Percentiles rank a stretch among this genome's conserved stretches.
Evolutionary conservation across 2,888 invertebrate genomes (phyloP).

Genomic region (Chrysolina americana): DNA sequence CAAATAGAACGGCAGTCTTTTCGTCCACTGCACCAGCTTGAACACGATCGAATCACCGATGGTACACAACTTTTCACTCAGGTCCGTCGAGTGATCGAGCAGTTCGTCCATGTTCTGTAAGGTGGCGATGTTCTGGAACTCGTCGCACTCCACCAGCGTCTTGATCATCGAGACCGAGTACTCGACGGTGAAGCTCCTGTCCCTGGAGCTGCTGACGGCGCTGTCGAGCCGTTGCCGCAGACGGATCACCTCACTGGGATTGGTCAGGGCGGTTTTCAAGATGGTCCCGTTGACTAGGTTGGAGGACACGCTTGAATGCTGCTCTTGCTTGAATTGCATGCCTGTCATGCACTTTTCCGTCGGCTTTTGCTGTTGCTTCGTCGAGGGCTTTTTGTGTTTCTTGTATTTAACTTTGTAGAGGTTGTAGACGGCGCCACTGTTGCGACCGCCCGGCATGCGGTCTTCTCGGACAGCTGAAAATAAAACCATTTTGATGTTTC

Average conservation of each 20-base stretch:
- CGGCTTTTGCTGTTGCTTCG: slow-evolving; percentile 69
- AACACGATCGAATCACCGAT: slow-evolving; percentile 98
- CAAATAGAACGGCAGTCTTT: slow-evolving; percentile 96
- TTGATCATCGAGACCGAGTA: slow-evolving; percentile 91
- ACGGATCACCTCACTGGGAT: slow-evolving; percentile 93
- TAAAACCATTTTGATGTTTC: slow-evolving; percentile 40
- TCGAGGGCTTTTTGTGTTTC: slow-evolving; percentile 89
- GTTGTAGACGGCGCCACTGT: slow-evolving; percentile 99
- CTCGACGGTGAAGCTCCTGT: slow-evolving; percentile 85
- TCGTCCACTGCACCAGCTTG: slow-evolving; percentile 99
- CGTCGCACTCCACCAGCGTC: slow-evolving; percentile 95
- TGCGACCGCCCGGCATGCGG: slow-evolving; percentile 99
- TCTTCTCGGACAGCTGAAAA: slow-evolving; percentile 94
- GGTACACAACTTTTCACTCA: slow-evolving; percentile 93
- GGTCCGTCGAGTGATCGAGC: slow-evolving; percentile 91
- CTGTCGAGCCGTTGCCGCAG: slow-evolving; percentile 90
- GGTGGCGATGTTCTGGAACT: slow-evolving; percentile 92
- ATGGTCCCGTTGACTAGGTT: slow-evolving; percentile 93
- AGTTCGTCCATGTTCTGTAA: slow-evolving; percentile 91
- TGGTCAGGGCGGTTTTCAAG: slow-evolving; percentile 93
- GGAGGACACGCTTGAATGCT: slow-evolving; percentile 73
- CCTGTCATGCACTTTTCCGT: slow-evolving; percentile 50
- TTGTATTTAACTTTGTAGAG: slow-evolving; percentile 99
- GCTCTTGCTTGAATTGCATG: slow-evolving; percentile 62
- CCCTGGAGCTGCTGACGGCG: slow-evolving; percentile 89